phyloP scores from a whole-genome alignment of 1,140 invertebrate genomes.

The Parasteatoda tepidariorum region DNA sequence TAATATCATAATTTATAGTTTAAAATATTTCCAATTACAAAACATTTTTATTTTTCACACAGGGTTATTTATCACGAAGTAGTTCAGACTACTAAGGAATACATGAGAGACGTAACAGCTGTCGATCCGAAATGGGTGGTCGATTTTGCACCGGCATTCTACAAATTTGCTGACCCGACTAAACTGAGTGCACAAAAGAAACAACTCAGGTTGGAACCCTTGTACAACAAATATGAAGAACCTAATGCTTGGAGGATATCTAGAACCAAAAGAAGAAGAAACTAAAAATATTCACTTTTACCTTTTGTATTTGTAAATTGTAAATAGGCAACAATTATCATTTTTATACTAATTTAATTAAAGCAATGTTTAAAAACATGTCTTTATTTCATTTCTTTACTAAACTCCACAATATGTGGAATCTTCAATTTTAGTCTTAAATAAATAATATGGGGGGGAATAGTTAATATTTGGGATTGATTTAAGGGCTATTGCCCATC shows the following conservation, averaged over 20 bases:
- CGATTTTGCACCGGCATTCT: conserved; percentile 99
- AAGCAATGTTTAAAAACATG: too few species aligned
- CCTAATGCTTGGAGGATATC: conserved; percentile 99
- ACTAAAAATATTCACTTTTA: conserved; percentile 75
- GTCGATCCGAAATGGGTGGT: conserved; percentile 99
- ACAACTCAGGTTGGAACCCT: conserved; percentile 96
- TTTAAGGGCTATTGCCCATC: too few species aligned
- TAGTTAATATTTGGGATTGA: too few species aligned
- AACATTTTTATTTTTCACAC: conserved; percentile 55
- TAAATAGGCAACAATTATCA: too few species aligned
- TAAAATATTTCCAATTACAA: too few species aligned
- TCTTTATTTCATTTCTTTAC: too few species aligned
- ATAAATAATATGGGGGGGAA: too few species aligned
- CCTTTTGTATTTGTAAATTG: too few species aligned
- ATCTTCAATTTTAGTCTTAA: too few species aligned
- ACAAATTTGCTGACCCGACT: conserved; percentile 98
- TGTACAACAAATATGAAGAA: conserved; percentile 99
- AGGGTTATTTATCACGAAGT: conserved; percentile 99
- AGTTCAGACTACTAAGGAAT: conserved; percentile 99
- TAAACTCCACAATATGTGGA: too few species aligned
- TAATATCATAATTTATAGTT: too few species aligned
- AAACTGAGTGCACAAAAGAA: conserved; percentile 99
- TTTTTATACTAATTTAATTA: too few species aligned
- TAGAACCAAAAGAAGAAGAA: conserved; percentile 86
- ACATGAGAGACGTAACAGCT: conserved; percentile 98